Base-by-base conservation (phyloP, 1,140 invertebrate species). In the Lineus longissimus region DNA sequence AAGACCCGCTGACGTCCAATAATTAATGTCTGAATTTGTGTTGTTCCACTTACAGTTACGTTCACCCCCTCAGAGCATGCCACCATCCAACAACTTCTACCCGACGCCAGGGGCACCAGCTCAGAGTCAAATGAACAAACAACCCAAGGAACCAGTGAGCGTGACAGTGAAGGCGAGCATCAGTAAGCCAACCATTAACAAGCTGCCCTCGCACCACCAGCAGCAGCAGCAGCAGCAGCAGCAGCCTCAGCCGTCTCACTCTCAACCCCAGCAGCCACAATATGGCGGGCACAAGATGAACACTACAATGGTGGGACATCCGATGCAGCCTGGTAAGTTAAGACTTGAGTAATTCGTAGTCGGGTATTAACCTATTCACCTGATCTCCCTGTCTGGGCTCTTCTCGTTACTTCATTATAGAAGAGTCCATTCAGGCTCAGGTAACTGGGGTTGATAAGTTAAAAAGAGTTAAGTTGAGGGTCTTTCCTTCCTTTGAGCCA, bases 51-150 rank as follows among this genome's bases (percentile, higher is more conserved):
- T 69, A 2, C 54, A 74, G 73, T 36, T 74, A 63, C 72, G 72
- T 47, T 74, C 73, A 1, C 73, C 73, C 29, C 66, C 69, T 31
- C 69, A 67, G 30, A 69, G 63, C 33, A 40, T 70, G 33, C 55
- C 64, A 45, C 61, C 67, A 40, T 68, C 55, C 17, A 71, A 62
- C 41, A 19, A 27, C n/a, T 27, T 40, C 31, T 30, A 33, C 58
- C 2, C 31, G 36, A 17, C 58, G 36, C n/a, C 33, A 27, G 31
- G 36, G 29, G 15, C 29, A n/a, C 58, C 58, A 25, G 40, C 58
- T 36, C 29, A 36, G 58, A 27, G 29, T 23, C 31, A 2, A 15
- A 17, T 19, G 9, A 33, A 7, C 25, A 59, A 59, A 7, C 7
- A 36, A 27, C 55, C 40, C 4, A 27, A 57, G 27, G 25, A 57